Evolutionary conservation across 2,113 vertebrate species (phyloP), one percentile per base, ranked within the genome.

Genomic region (Forbesichthys agassizii): DNA sequence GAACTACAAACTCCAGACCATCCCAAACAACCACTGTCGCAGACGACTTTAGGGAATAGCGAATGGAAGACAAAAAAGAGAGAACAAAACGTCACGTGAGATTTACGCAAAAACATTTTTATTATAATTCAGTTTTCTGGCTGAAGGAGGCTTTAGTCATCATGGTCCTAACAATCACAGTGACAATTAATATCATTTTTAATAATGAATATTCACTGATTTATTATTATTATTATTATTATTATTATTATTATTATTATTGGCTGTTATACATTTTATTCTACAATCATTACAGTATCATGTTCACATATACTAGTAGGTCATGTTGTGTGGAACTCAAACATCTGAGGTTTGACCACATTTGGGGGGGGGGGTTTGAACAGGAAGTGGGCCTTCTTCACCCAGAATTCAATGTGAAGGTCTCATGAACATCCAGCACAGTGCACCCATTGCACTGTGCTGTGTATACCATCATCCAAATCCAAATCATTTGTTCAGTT

Each of bases 1-100:
- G 53, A 64, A 63, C 61, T 47, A 61, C 68, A 27, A 42, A 71
- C 14, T 20, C 14, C 13, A 54, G 54, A 10, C 20, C 33, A 71
- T 27, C 77, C 66, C 63, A 42, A 63, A 73, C 58, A 51, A 51
- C 49, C 7, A 11, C 49, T 51, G 36, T 42, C 49, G 9, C 3
- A 12, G 49, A 51, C 10, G 11, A 51, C 48, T 13, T 51, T 51
- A 10, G 27, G 27, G 27, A 27, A 27, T 27, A 3, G 27, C 27
- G 27, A 27, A 27, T 27, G 27, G 27, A 27, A 27, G 27, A 27
- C 27, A 27, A 51, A 51, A 42, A 42, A 42, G 36, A 42, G 36
- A 42, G 7, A 42, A 42, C 5, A 6, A 42, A 6, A 51, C 3
- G 13, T 51, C 0, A 11, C 11, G 9, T 2, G 2, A 27, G 2